phyloP scores from a whole-genome alignment of 2,797 vertebrate genomes.

The Aulostomus chinensis region DNA sequence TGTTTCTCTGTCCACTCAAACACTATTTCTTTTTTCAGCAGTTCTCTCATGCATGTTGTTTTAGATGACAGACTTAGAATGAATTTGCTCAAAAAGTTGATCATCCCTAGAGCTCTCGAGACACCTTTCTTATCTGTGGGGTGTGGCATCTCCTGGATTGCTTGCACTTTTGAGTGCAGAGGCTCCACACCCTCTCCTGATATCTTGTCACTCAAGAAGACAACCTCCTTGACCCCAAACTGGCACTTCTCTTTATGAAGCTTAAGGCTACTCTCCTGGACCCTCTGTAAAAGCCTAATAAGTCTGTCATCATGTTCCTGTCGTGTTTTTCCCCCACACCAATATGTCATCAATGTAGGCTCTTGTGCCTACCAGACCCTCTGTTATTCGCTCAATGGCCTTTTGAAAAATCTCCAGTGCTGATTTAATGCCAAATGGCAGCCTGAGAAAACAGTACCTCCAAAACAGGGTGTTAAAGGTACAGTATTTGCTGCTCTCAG shows the following conservation, averaged over 20 bases:
- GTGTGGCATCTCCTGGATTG: no score
- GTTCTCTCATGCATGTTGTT: background rate
- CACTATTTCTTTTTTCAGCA: background rate
- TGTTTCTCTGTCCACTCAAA: background rate
- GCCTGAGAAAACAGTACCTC: no score
- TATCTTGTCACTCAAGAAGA: background rate
- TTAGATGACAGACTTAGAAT: no score
- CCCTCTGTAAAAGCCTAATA: background rate
- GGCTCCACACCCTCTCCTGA: background rate
- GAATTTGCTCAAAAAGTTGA: no score
- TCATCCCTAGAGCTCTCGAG: no score
- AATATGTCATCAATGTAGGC: background rate
- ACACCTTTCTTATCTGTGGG: no score
- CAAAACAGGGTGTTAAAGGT: constrained; percentile 7
- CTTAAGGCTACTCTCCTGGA: background rate
- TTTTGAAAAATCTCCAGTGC: constrained; percentile 1
- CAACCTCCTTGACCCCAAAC: background rate
- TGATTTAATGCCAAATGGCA: background rate
- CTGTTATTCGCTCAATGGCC: background rate
- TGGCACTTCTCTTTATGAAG: background rate
- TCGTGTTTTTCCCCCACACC: background rate
- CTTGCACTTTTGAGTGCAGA: background rate
- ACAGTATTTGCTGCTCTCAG: background rate
- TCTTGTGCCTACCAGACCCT: constrained; percentile 1
- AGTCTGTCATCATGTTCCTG: constrained; percentile 9